These are phyloP conservation scores for Mamestra brassicae DNA, from an alignment of 2,888 invertebrate species.

Conservation along the genomic window DNA sequence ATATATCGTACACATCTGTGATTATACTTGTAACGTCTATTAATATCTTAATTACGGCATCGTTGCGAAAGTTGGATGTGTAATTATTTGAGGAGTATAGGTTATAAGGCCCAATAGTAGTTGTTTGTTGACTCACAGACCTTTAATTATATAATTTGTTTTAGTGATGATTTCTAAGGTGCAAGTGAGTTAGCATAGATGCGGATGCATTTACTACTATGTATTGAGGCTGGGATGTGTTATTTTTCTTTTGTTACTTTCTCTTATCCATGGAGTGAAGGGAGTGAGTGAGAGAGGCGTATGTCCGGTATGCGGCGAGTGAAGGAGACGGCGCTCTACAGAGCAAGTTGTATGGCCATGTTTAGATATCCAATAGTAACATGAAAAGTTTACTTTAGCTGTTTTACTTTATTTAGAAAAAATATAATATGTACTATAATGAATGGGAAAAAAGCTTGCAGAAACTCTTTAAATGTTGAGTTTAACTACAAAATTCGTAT, in stretches of 20 bases:
- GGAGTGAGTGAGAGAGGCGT: conserved; percentile 83
- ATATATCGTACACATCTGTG: conserved; percentile 67
- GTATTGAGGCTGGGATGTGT: conserved; percentile 83
- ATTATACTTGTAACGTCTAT: conserved; percentile 71
- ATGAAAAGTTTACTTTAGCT: conserved; percentile 78
- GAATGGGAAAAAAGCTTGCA: conserved; percentile 1
- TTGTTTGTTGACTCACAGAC: conserved; percentile 77
- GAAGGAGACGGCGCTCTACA: conserved; percentile 83
- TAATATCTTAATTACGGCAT: conserved; percentile 73
- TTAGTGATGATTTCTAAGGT: conserved; percentile 54
- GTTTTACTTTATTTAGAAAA: conserved; percentile 68
- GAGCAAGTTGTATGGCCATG: conserved; percentile 76
- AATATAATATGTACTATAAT: neutral
- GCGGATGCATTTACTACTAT: conserved; percentile 74
- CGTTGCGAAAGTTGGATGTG: conserved; percentile 71
- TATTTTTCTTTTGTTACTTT: conserved; percentile 90
- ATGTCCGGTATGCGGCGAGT: conserved; percentile 64
- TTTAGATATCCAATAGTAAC: conserved; percentile 71
- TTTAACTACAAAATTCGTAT: conserved; percentile 8
- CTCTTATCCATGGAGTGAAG: conserved; percentile 89
- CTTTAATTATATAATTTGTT: conserved; percentile 57
- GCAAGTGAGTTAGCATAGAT: conserved; percentile 63
- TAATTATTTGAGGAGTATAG: conserved; percentile 73
- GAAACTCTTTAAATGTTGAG: conserved; percentile 8
- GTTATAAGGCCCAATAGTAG: conserved; percentile 78